Conservation (phyloP, 2,797 vertebrate species). For the Onychomys leucogaster region DNA sequence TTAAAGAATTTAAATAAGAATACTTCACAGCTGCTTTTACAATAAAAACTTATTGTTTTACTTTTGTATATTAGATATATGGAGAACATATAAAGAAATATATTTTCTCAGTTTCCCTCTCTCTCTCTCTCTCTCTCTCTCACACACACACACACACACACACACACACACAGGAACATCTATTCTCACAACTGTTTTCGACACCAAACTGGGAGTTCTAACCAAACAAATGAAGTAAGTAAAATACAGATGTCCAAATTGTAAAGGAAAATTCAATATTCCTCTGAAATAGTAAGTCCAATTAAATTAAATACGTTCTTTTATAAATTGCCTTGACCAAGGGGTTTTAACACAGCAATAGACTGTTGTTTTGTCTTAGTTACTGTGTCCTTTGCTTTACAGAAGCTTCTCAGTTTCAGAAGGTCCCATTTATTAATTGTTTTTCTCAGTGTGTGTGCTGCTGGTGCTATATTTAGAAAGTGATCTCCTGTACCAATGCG, state of each 20-base stretch:
- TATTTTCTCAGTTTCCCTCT: background rate
- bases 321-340: background rate
- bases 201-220: background rate
- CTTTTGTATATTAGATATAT: background rate
- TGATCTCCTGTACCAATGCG: no score
- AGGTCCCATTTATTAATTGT: no score
- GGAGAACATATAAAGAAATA: background rate
- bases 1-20: background rate
- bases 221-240: background rate
- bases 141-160: background rate
- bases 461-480: no score
- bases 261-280: background rate
- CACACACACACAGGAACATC: background rate
- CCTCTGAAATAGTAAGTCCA: background rate
- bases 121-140: no score
- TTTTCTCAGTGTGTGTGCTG: no score
- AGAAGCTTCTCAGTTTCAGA: no score
- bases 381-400: no score
- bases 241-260: background rate
- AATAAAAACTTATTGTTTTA: background rate
- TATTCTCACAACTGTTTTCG: background rate
- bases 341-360: background rate
- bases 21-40: background rate
- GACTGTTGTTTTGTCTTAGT: no score
- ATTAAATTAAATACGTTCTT: background rate